Evolutionary conservation across 2,888 invertebrate genomes (phyloP).

Genomic region (Acanthococcus lagerstroemiae): DNA sequence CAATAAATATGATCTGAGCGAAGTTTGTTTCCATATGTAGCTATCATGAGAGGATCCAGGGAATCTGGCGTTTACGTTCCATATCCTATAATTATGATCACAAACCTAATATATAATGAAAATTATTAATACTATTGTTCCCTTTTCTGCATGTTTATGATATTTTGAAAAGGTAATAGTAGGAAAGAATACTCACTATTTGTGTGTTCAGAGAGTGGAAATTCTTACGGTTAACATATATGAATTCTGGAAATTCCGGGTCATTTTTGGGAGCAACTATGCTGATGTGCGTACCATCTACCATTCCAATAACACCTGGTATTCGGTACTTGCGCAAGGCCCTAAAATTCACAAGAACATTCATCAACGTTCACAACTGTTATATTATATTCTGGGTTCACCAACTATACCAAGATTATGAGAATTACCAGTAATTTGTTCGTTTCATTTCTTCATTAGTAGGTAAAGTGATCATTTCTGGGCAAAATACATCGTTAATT

Average conservation of each 20-base stretch:
- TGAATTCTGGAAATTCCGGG: no score
- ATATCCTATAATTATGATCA: neutral
- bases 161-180: neutral
- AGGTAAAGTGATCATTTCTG: neutral
- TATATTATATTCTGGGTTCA: neutral
- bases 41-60: neutral
- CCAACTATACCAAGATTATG: no score
- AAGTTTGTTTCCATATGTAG: neutral
- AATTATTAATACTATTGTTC: neutral
- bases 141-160: neutral
- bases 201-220: neutral
- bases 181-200: neutral
- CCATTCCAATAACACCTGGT: slow-evolving; percentile 1
- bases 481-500: slow-evolving; percentile 1
- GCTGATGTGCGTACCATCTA: slow-evolving; percentile 14
- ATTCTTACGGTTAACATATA: neutral
- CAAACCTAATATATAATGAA: neutral
- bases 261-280: neutral
- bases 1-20: neutral
- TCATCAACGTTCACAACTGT: neutral
- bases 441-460: neutral
- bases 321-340: neutral
- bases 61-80: neutral
- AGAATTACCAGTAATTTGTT: neutral
- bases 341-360: neutral